Percentiles rank a stretch among this genome's conserved stretches.
Conservation (phyloP, 2,797 vertebrate genomes). For the Lithobates sylvaticus region DNA sequence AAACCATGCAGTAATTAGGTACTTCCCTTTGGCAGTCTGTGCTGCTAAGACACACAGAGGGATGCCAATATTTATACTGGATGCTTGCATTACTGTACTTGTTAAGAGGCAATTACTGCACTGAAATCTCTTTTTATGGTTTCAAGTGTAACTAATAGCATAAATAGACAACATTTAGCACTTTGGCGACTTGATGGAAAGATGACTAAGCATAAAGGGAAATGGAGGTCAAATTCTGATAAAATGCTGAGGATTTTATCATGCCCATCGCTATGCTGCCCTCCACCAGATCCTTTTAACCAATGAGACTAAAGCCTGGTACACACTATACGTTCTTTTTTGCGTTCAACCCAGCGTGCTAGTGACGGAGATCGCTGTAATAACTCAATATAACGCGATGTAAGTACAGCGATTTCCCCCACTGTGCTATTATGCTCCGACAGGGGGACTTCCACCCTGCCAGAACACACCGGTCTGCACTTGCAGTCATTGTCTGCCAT, state of each 20-base stretch:
- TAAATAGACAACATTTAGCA: background rate
- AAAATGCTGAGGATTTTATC: background rate
- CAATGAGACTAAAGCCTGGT: too few relatives aligned
- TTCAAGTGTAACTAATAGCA: slow-evolving; percentile 6
- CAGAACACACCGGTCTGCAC: too few relatives aligned
- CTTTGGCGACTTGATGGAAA: background rate
- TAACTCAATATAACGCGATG: too few relatives aligned
- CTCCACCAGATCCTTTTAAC: too few relatives aligned
- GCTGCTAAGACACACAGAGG: slow-evolving; percentile 4
- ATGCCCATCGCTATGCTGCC: background rate
- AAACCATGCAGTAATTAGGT: slow-evolving; percentile 8
- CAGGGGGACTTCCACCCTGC: too few relatives aligned
- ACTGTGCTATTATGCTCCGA: too few relatives aligned
- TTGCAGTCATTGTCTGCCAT: too few relatives aligned
- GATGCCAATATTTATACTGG: slow-evolving; percentile 10
- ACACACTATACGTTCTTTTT: too few relatives aligned
- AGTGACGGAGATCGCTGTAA: too few relatives aligned
- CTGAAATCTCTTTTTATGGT: background rate
- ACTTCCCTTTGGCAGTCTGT: background rate
- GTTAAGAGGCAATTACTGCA: slow-evolving; percentile 6
- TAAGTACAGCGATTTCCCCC: too few relatives aligned
- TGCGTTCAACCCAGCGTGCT: too few relatives aligned
- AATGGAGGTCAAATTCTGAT: background rate
- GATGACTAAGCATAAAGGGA: background rate
- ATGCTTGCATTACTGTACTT: slow-evolving; percentile 4